Evolutionary conservation across 2,113 vertebrate genomes (phyloP), one percentile per base, ranked within the genome.

Genomic region (Apistogramma diplotaenia): DNA sequence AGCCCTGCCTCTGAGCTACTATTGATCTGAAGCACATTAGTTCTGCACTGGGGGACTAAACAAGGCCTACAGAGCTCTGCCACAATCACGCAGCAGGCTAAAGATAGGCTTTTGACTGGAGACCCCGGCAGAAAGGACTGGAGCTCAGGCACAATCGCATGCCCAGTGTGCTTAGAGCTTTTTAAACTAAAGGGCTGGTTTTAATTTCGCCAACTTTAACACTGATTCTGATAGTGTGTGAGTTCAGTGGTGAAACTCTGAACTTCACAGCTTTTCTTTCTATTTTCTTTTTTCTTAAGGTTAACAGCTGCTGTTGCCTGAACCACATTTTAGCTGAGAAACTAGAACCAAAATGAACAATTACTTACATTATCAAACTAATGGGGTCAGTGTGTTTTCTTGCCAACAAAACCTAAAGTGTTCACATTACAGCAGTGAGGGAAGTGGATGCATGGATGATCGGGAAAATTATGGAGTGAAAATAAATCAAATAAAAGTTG

Each of bases 1-100:
- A 82, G 84, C 81, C 57, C 72, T 86, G 87, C 85, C 88, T 88
- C 79, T 76, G 85, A 92, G 90, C 89, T 72, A 76, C 90, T 91
- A 91, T 92, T 90, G 91, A 93, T 93, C 91, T 84, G 82, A 76
- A 86, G 72, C 90, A 87, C 88, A 93, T 93, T 91, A 90, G 88
- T 91, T 92, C 82, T 90, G 91, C 91, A 90, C 91, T 88, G 5
- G 78, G 88, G 85, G 86, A 85, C 90, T 84, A 83, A 89, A 88
- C 85, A 78, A 86, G 91, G 88, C 86, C 86, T 23, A 76, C 88
- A 70, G 89, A 83, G 84, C 85, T 84, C 78, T 81, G 83, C 76
- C 87, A 89, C 86, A 78, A 81, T 91, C 89, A 91, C 83, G 31
- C 90, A 91, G 89, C 79, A 21, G 88, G 89, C 85, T 90, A 85